Base-by-base conservation (phyloP, 2,888 invertebrate species). In the Drosophila monieri region DNA sequence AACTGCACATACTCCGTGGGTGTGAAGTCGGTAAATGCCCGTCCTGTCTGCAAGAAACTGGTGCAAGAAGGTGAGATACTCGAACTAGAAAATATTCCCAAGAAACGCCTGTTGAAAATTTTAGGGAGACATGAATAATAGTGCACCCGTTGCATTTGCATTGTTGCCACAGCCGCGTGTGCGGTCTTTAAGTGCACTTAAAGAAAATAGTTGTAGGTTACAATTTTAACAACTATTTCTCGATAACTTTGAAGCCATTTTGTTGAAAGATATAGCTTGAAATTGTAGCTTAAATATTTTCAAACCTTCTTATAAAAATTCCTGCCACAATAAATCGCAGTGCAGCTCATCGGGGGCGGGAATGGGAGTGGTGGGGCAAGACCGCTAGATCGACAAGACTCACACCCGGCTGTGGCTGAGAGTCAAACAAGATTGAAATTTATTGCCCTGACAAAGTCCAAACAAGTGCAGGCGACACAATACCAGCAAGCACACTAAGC, bases 11-110 rank as follows among this genome's bases (percentile, higher is more conserved):
- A 92, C 37, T 89, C 92, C 18, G 92, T 93, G 76, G 92, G 92
- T 85, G 90, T 92, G 1, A 90, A 90, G 49, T 87, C 90, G 62
- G 88, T 88, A 57, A 91, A 91, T 73, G 93, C 94, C 0, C 93
- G 93, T 76, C 93, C 95, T 21, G 94, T 95, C 65, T 96, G 96
- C 92, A 94, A 95, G 89, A 96, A 96, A 90, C 93, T 94, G 74
- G 94, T 94, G 79, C 95, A 95, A 92, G 94, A 94, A 92, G 94
- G 96, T 96, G 92, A 94, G 74, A 73, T 12, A 32, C 32, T 43
- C 46, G 10, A 43, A 12, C 32, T 35, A 27, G 10, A 43, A 54
- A 21, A 30, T 12, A 23, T 14, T 30, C 25, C 41, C 14, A 41
- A 18, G 39, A 41, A 8, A 41, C 18, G 39, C 15, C 37, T 9